Conservation (phyloP, 92 coral and sea anemone genomes). For the Heteractis magnifica region DNA sequence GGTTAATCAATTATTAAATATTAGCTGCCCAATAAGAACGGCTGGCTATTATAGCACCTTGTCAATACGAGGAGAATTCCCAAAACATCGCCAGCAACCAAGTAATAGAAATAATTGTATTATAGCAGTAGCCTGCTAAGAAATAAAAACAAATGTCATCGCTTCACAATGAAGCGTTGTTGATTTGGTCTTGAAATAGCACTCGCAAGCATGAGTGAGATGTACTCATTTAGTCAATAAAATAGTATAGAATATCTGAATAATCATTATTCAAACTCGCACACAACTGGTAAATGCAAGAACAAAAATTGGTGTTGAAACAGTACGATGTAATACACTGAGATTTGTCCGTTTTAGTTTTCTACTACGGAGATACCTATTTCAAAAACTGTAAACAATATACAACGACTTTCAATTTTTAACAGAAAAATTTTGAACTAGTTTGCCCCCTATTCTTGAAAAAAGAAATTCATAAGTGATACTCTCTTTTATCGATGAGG, state of each 20-base stretch:
- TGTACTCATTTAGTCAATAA: too few relatives aligned
- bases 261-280: too few relatives aligned
- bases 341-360: background rate
- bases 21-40: slow-evolving; percentile 16
- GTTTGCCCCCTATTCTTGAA: too few relatives aligned
- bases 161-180: too few relatives aligned
- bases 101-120: background rate
- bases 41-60: background rate
- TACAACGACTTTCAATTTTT: background rate
- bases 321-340: background rate
- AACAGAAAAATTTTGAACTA: too few relatives aligned
- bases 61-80: background rate
- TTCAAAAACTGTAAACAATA: background rate
- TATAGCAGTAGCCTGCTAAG: background rate
- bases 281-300: background rate
- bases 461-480: too few relatives aligned
- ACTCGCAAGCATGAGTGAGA: too few relatives aligned
- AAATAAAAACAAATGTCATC: background rate
- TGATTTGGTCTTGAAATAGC: too few relatives aligned
- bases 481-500: too few relatives aligned
- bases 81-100: slow-evolving; percentile 12
- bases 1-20: slow-evolving; percentile 18
- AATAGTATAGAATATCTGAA: too few relatives aligned
- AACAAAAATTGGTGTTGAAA: background rate
- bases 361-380: background rate